These are phyloP conservation scores for Alitta virens DNA, from an alignment of 2,888 invertebrate species.

Conservation along the genomic window DNA sequence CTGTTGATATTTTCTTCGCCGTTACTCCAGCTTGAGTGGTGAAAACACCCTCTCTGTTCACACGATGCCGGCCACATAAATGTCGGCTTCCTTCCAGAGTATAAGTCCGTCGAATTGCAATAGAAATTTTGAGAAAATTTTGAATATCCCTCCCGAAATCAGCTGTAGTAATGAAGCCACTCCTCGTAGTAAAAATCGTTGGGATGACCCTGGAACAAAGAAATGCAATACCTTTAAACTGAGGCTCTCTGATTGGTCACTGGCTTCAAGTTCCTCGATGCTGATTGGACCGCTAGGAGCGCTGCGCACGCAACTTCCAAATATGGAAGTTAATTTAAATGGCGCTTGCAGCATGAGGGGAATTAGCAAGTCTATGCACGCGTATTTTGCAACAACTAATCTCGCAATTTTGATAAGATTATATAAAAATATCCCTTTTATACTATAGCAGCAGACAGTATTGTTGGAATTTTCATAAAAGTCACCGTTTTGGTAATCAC, in stretches of 20 bases:
- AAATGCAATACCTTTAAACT: conserved; percentile 25
- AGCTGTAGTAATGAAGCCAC: conserved; percentile 13
- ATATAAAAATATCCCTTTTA: no score
- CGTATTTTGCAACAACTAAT: no score
- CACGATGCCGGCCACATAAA: not conserved
- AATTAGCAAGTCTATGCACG: no score
- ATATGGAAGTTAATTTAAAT: conserved; percentile 14
- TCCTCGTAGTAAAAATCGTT: conserved; percentile 23
- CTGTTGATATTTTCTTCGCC: not conserved
- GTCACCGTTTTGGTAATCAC: no score
- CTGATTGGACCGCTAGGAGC: conserved; percentile 11
- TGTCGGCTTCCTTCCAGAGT: not conserved
- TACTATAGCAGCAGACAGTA: no score
- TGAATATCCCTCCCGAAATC: conserved; percentile 8
- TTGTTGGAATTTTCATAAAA: no score
- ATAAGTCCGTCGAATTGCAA: not conserved
- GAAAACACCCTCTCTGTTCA: not conserved
- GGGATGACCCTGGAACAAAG: conserved; percentile 30
- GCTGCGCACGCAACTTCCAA: conserved; percentile 16
- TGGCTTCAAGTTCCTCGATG: not conserved
- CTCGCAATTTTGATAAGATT: no score
- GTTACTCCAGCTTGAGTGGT: no score
- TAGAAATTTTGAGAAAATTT: not conserved
- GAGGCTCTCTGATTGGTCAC: conserved; percentile 23
- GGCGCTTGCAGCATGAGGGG: not conserved